Evolutionary conservation across 2,888 invertebrate species (phyloP).

Genomic region (Lathronympha strigana): DNA sequence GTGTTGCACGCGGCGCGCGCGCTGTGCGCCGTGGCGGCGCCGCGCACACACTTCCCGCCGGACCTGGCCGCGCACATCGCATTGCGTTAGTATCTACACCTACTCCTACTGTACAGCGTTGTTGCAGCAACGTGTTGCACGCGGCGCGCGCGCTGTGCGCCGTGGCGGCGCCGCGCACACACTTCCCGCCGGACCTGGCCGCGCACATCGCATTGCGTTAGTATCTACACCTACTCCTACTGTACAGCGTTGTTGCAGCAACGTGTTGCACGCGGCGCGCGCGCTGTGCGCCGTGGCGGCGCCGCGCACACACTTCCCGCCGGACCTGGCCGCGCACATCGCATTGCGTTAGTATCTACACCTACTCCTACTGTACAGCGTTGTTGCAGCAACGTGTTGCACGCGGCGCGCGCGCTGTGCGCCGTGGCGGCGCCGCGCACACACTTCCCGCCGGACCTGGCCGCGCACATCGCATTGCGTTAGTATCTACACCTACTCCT

Average conservation of each 20-base stretch:
- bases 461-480: background rate
- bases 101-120: background rate
- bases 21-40: conserved; percentile 91
- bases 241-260: background rate
- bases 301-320: background rate
- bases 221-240: conserved; percentile 55
- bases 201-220: conserved; percentile 95
- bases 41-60: conserved; percentile 93
- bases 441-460: background rate
- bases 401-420: background rate
- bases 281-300: background rate
- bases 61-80: conserved; percentile 96
- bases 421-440: background rate
- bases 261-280: too few species aligned
- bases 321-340: background rate
- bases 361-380: too few species aligned
- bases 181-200: conserved; percentile 95
- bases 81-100: conserved; percentile 86
- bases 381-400: too few species aligned
- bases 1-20: conserved; percentile 85
- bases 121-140: conserved; percentile 5
- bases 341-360: background rate
- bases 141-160: conserved; percentile 91
- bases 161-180: conserved; percentile 90
- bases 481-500: background rate